Percentiles rank a stretch among this genome's conserved stretches.
Evolutionary conservation across 1,140 invertebrate species (phyloP).

Genomic region (Diorhabda elongata): DNA sequence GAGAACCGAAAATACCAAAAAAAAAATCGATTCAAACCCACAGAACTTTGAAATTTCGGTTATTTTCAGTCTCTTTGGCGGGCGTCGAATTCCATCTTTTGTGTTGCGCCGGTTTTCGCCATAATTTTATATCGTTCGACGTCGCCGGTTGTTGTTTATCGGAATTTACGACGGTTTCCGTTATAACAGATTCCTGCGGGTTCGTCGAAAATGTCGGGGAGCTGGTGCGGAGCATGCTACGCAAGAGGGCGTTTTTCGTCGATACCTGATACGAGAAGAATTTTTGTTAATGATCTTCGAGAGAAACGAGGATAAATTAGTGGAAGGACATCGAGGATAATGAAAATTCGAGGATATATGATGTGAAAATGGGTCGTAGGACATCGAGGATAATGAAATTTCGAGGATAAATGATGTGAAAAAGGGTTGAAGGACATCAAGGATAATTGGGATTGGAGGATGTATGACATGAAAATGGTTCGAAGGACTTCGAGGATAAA

Average conservation of each 20-base stretch:
- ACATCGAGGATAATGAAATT: not conserved
- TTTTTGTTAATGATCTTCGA: not conserved
- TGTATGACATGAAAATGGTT: too few species aligned
- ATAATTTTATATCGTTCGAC: conserved; percentile 31
- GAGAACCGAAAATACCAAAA: too few species aligned
- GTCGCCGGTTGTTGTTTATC: conserved; percentile 6
- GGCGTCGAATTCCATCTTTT: conserved; percentile 37
- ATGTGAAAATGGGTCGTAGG: not conserved
- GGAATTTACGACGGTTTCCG: conserved; percentile 4
- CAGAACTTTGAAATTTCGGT: conserved; percentile 33
- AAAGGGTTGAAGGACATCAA: too few species aligned
- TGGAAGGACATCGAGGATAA: not conserved
- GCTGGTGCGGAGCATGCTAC: conserved; percentile 38
- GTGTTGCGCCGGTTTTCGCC: conserved; percentile 33
- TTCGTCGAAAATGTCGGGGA: conserved; percentile 17
- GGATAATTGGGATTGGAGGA: too few species aligned
- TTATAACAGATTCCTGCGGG: not conserved
- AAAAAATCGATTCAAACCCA: conserved; percentile 34
- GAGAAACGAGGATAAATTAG: not conserved
- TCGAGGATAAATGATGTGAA: too few species aligned
- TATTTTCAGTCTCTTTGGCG: conserved; percentile 19
- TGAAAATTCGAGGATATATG: not conserved
- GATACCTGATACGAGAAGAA: conserved; percentile 24
- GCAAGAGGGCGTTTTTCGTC: conserved; percentile 33
- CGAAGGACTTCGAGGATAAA: too few species aligned